Conservation (phyloP, 2,888 invertebrate genomes). For the Perizoma affinitatum region DNA sequence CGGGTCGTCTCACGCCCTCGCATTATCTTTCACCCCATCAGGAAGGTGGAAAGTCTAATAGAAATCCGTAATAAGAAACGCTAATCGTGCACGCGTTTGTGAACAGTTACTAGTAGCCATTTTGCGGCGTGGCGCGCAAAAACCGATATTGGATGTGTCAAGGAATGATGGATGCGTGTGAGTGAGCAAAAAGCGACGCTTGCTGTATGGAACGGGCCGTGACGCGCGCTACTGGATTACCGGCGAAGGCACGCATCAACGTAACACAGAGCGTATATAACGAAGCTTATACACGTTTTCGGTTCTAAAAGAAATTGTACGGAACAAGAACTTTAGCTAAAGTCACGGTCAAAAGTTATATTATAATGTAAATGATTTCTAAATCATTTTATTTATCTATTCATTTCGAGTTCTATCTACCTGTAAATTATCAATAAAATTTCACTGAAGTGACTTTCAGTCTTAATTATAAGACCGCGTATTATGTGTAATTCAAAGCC, state of each 20-base stretch:
- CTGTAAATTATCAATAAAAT: too few relatives aligned
- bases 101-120: slow-evolving; percentile 65
- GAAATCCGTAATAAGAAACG: slow-evolving; percentile 81
- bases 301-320: too few relatives aligned
- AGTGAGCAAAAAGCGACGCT: slow-evolving; percentile 64
- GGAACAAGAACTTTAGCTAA: too few relatives aligned
- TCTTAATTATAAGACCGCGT: too few relatives aligned
- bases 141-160: slow-evolving; percentile 83
- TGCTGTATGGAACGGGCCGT: slow-evolving; percentile 69
- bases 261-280: background rate
- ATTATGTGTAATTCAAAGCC: too few relatives aligned
- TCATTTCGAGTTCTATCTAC: too few relatives aligned
- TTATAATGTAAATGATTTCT: too few relatives aligned
- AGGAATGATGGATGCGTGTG: slow-evolving; percentile 78
- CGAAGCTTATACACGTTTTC: too few relatives aligned
- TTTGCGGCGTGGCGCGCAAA: slow-evolving; percentile 68
- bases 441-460: too few relatives aligned
- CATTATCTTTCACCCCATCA: slow-evolving; percentile 82
- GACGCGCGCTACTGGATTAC: slow-evolving; percentile 50
- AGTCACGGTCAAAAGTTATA: too few relatives aligned
- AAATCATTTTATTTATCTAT: too few relatives aligned
- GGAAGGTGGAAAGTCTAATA: slow-evolving; percentile 81
- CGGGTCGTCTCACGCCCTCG: slow-evolving; percentile 75
- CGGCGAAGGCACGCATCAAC: slow-evolving; percentile 23
- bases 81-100: slow-evolving; percentile 72